Base-by-base conservation (phyloP, 2,113 vertebrate species). In the Podocnemis expansa region DNA sequence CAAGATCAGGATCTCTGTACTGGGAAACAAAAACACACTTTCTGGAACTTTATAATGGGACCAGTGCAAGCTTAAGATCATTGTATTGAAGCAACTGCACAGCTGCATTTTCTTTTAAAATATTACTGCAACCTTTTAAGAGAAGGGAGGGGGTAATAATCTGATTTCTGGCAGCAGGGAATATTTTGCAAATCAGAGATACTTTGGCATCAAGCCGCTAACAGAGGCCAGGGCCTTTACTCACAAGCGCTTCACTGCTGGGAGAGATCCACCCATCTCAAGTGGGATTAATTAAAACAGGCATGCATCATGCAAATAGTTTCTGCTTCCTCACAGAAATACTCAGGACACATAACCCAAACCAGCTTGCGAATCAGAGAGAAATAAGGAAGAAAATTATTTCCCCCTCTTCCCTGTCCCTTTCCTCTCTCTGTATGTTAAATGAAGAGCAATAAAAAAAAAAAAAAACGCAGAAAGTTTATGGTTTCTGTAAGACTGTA, bases 251-350 rank as follows among this genome's bases (percentile, higher is more conserved):
- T 95, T 97, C 94, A 84, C 83, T 96, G 94, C 84, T 96, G 94
- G 93, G 96, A 93, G 95, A 96, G 96, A 96, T 80, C 93, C 96
- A 93, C 92, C 91, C 93, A 85, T 93, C 88, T 97, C 93, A 93
- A 97, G 96, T 98, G 97, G 97, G 95, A 98, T 96, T 93, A 96
- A 98, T 98, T 96, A 98, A 94, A 93, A 93, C 89, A 96, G 93
- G 97, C 96, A 60, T 93, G 94, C 73, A 89, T 92, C 93, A 92
- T 94, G 94, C 93, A 93, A 97, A 73, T 54, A 90, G 86, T 96
- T 94, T 96, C 97, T 96, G 91, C 93, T 96, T 96, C 95, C 93
- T 96, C 91, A 82, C 95, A 83, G 93, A 96, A 97, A 96, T 93
- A 95, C 96, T 94, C 94, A 89, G 54, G 27, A 90, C 92, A 91